phyloP scores from a whole-genome alignment of 2,888 invertebrate genomes.

The Tinea pellionella region DNA sequence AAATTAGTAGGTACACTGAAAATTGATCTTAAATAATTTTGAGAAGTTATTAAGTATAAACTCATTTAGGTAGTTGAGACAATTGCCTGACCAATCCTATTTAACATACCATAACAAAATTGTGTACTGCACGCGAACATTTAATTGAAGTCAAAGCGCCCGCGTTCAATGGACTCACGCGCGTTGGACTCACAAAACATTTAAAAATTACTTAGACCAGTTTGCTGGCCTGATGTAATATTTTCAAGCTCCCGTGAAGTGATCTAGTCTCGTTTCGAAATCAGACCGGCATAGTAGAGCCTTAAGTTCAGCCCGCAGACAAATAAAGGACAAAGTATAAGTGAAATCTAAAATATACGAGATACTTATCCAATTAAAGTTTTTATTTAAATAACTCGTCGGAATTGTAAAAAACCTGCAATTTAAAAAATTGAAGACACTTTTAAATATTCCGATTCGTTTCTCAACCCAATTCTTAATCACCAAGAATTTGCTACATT shows the following conservation, averaged over 20 bases:
- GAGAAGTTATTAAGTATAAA: too few species aligned
- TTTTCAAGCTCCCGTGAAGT: too few species aligned
- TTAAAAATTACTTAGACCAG: too few species aligned
- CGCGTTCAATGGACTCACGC: background rate
- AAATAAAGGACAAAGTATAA: too few species aligned
- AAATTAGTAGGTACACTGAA: too few species aligned
- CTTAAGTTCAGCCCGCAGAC: too few species aligned
- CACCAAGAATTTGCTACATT: background rate
- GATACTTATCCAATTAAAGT: conserved; percentile 2
- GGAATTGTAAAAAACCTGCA: background rate
- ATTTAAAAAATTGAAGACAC: background rate
- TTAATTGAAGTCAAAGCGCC: conserved; percentile 23
- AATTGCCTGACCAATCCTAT: conserved; percentile 18
- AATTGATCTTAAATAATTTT: too few species aligned
- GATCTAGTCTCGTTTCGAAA: too few species aligned
- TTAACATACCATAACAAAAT: conserved; percentile 30
- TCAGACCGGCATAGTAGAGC: too few species aligned
- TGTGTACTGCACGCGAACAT: conserved; percentile 31
- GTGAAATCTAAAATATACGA: background rate
- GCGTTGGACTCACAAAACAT: background rate
- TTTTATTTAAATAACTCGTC: background rate
- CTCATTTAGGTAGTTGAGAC: background rate
- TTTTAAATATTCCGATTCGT: conserved; percentile 15
- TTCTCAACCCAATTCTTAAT: conserved; percentile 12
- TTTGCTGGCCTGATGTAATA: too few species aligned